Base-by-base conservation (phyloP, 2,113 vertebrate genomes). In the Pluvialis apricaria region DNA sequence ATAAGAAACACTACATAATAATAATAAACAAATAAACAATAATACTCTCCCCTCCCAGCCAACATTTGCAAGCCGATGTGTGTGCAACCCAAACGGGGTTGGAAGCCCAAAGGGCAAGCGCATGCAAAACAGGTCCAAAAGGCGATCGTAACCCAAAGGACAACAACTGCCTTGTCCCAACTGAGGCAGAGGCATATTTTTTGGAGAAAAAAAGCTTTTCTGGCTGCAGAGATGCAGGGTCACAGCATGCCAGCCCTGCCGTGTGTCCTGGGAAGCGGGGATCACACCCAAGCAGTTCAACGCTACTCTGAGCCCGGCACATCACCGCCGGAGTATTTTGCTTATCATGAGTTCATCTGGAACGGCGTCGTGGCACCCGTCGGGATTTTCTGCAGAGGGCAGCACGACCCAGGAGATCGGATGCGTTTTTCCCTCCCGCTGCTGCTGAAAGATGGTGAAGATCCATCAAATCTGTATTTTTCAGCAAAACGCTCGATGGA, bases 331-430 rank as follows among this genome's bases (percentile, higher is more conserved):
- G 42, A 25, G 36, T 36, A 12, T 40, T 52, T 12, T 9, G 8
- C 2, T 62, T 24, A 10, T 5, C 1, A 1, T 0, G 6, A 55
- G 32, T 29, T 55, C 66, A 13, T n/a, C 42, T 1, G 2, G 32
- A 24, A 34, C 24, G 40, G 24, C 10, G 0, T 9, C 8, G 20
- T 1, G 10, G 54, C 60, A 82, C 16, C 72, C 5, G 5, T 24
- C 16, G 4, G 61, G 69, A 36, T 22, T 36, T 76, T 70, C 94
- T 91, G 94, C 94, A 91, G 94, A 84, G 94, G 94, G 94, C 94
- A 95, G 91, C 94, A 93, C 7, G n/a, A 57, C 22, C 51, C 57
- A 70, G 73, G 87, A 60, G 73, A 91, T 88, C 1, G 18, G 73
- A 22, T 3, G 61, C 0, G 1, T 1, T 36, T 32, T 21, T 65